These are phyloP conservation scores for Pterocles burchelli DNA, from an alignment of 2,113 vertebrate species.

Conservation along the genomic window DNA sequence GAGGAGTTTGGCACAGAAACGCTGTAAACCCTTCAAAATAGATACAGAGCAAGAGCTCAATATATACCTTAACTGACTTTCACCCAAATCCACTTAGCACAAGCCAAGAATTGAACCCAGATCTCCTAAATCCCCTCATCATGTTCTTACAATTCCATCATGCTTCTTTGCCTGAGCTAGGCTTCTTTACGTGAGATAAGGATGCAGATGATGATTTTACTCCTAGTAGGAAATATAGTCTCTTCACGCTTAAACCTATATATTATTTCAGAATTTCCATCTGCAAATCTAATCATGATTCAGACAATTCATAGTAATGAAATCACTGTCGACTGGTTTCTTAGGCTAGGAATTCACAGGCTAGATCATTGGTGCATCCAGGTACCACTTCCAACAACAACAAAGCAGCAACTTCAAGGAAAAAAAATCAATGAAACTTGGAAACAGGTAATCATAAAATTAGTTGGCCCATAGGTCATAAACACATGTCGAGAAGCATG, in stretches of 20 bases:
- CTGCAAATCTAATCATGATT: background rate
- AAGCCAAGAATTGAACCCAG: background rate
- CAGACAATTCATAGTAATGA: background rate
- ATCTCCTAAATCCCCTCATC: background rate
- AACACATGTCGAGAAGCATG: background rate
- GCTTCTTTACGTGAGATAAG: background rate
- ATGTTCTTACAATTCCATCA: background rate
- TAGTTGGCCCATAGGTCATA: background rate
- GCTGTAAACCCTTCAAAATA: background rate
- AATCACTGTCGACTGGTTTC: background rate
- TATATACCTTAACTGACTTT: background rate
- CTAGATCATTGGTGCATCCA: background rate
- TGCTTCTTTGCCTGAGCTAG: background rate
- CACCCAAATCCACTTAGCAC: background rate
- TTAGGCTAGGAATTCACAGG: background rate
- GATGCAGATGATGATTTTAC: background rate
- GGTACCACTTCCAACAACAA: background rate
- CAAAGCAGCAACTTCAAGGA: background rate
- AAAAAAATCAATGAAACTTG: background rate
- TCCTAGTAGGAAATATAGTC: background rate
- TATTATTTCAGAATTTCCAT: background rate
- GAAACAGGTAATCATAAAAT: background rate
- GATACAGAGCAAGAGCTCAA: background rate
- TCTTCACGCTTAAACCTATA: background rate
- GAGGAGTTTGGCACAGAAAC: background rate